Conservation (phyloP, 2,113 vertebrate species). For the Myotis brandtii region DNA sequence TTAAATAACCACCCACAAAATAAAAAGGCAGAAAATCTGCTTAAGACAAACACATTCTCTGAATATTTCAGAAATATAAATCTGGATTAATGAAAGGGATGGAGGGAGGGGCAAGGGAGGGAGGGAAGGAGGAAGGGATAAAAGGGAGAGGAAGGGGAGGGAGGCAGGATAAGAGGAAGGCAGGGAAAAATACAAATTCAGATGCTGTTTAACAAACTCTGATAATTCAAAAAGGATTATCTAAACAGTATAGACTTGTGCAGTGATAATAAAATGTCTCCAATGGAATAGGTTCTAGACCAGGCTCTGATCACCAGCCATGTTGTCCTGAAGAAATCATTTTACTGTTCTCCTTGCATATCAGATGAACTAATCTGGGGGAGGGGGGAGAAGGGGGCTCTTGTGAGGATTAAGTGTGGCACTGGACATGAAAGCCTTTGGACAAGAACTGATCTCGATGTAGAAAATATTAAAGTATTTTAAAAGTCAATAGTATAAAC, state of each 20-base stretch:
- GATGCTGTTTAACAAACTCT: neutral
- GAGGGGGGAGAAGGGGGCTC: neutral
- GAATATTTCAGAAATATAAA: neutral
- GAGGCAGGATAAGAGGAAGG: no score
- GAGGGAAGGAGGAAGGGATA: no score
- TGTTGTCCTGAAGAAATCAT: neutral
- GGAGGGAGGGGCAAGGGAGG: no score
- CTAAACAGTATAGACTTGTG: neutral
- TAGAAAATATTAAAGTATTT: conserved; percentile 43
- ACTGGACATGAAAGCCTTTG: neutral
- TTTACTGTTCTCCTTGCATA: neutral
- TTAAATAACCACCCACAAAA: neutral
- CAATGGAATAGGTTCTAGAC: neutral
- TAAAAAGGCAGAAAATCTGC: neutral
- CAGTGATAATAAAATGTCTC: neutral
- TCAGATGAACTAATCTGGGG: neutral
- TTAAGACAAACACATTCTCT: neutral
- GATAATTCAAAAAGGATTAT: neutral
- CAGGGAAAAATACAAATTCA: neutral
- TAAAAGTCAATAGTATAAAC: conserved; percentile 41
- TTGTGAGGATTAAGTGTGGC: neutral
- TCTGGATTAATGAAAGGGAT: neutral
- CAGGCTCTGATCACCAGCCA: neutral
- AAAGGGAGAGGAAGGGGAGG: neutral
- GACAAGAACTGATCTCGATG: neutral